Conservation (phyloP, 1,140 invertebrate species). For the Stegodyphus dumicola region DNA sequence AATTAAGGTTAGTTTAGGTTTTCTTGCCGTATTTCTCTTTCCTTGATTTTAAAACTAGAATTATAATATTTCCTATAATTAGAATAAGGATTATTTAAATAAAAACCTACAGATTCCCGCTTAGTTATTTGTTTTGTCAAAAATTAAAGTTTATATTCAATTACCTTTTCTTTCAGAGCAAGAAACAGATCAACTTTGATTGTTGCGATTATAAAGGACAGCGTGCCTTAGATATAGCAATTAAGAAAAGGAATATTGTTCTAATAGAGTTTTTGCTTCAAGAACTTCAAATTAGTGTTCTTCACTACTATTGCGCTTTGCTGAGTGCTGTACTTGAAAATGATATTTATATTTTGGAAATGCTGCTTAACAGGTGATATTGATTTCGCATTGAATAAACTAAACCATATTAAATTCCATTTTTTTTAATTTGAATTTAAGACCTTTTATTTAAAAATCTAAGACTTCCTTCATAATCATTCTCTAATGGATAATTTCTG, state of each 20-base stretch:
- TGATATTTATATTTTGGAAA: conserved; percentile 46
- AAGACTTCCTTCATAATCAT: neutral
- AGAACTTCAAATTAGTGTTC: conserved; percentile 26
- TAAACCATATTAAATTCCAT: neutral
- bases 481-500: neutral
- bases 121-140: neutral
- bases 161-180: conserved; percentile 10
- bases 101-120: neutral
- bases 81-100: neutral
- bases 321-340: conserved; percentile 57
- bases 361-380: conserved; percentile 51
- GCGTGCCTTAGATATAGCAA: conserved; percentile 59
- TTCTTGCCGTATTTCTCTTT: too few species aligned
- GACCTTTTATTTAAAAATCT: neutral
- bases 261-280: conserved; percentile 42
- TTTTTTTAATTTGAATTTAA: neutral
- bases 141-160: neutral
- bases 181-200: conserved; percentile 43
- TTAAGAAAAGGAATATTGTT: conserved; percentile 38
- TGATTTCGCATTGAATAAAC: neutral
- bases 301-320: conserved; percentile 51
- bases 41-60: neutral
- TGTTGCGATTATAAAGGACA: conserved; percentile 60
- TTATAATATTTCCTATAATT: neutral
- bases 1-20: too few species aligned